These are phyloP conservation scores for Etia nguti DNA, from an alignment of 2,113 vertebrate species.

Conservation along the genomic window DNA sequence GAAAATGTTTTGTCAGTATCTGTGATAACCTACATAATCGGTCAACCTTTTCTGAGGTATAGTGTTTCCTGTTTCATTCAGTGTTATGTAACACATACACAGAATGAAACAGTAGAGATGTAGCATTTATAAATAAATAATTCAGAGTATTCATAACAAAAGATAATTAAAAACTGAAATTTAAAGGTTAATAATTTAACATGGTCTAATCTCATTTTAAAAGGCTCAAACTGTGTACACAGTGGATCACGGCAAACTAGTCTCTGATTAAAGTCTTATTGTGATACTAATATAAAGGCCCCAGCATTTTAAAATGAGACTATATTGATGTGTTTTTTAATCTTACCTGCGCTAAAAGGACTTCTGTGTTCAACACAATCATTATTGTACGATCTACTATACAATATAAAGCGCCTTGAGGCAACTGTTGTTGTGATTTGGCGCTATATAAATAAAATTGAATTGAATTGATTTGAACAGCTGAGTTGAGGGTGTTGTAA, in stretches of 20 bases:
- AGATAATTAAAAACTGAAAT: conserved; percentile 6
- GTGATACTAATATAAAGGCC: neutral
- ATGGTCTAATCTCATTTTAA: neutral
- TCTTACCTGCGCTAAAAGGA: neutral
- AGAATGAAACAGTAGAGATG: neutral
- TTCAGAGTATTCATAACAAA: neutral
- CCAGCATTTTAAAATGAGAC: neutral
- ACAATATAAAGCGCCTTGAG: too few species aligned
- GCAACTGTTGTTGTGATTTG: too few species aligned
- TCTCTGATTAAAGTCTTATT: neutral
- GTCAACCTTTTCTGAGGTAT: rapidly evolving
- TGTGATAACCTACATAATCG: neutral
- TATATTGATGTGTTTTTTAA: neutral
- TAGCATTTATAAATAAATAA: neutral
- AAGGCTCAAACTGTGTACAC: neutral
- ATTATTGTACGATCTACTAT: too few species aligned
- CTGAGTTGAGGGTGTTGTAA: neutral
- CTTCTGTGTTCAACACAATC: neutral
- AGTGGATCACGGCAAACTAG: neutral
- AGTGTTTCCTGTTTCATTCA: neutral
- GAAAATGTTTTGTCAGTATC: neutral
- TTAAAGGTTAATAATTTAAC: conserved; percentile 17
- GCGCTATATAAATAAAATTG: too few species aligned
- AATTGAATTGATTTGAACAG: too few species aligned
- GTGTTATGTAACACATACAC: neutral